These are phyloP conservation scores for Nannoperca obscura DNA, from an alignment of 2,797 vertebrate genomes.

Conservation along the genomic window DNA sequence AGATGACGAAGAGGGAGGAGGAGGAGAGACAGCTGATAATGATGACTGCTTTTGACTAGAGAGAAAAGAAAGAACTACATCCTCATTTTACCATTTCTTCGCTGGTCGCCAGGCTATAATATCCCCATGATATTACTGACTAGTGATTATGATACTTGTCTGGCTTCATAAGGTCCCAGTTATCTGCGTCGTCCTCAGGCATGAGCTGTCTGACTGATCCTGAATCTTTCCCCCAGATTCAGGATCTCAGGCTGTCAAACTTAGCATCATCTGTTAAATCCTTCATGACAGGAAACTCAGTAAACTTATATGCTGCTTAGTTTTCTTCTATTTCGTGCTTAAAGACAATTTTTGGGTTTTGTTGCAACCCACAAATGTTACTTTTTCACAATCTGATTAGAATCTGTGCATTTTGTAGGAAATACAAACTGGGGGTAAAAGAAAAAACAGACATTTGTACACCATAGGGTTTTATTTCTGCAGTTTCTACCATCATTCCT, in stretches of 20 bases:
- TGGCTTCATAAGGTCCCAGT: not conserved
- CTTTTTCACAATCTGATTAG: not conserved
- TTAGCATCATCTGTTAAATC: not conserved
- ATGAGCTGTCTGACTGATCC: not conserved
- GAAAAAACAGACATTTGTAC: not conserved
- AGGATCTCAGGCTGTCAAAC: not conserved
- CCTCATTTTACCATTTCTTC: conserved; percentile 1
- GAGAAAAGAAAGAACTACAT: conserved; percentile 1
- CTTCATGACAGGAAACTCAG: not conserved
- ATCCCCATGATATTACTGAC: not conserved
- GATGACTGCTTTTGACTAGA: conserved; percentile 24
- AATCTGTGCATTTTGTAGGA: not conserved
- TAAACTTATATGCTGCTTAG: not conserved
- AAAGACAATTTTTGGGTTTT: not conserved
- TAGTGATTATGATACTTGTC: not conserved
- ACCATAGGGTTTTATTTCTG: too few species aligned
- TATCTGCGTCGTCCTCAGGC: not conserved
- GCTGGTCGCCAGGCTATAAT: not conserved
- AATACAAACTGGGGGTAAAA: not conserved
- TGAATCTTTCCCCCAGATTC: not conserved
- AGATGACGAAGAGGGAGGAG: conserved; percentile 7
- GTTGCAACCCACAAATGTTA: not conserved
- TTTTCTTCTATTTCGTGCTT: not conserved
- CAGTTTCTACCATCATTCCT: not conserved
- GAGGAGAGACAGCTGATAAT: not conserved